phyloP scores from a whole-genome alignment of 2,888 invertebrate species.

The Meiosimyza decipiens region DNA sequence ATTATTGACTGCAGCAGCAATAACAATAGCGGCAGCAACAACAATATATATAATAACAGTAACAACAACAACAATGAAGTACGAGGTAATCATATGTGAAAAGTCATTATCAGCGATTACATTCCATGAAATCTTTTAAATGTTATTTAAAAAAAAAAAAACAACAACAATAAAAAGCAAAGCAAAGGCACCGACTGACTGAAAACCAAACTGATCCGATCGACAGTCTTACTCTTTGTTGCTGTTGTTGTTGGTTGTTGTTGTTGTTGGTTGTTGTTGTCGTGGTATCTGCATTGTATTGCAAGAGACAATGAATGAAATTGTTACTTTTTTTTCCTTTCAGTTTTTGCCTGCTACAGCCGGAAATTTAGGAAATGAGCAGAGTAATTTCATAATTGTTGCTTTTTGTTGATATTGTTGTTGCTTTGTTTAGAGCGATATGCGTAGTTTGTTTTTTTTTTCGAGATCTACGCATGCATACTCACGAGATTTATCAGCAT shows the following conservation, averaged over 20 bases:
- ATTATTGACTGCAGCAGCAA: constrained; percentile 1
- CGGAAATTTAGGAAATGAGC: constrained; percentile 23
- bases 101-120: constrained; percentile 19
- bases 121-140: constrained; percentile 11
- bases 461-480: no score
- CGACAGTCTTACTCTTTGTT: background rate
- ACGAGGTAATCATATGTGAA: constrained; percentile 5
- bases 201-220: background rate
- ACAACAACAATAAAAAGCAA: constrained; percentile 1
- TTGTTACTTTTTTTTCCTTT: background rate
- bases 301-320: background rate
- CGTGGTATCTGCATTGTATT: background rate
- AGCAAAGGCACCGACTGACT: background rate
- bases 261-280: background rate
- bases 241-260: no score
- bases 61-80: no score
- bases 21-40: background rate
- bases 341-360: background rate
- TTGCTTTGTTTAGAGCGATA: background rate
- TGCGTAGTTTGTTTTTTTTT: no score
- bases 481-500: no score
- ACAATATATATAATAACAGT: no score
- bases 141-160: background rate
- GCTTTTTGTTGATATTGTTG: background rate
- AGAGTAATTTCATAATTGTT: constrained; percentile 8